A percentile compares a stretch with the other conserved stretches of the same genome.
These are phyloP conservation scores for Lutjanus campechanus DNA, from an alignment of 2,797 vertebrate genomes.

Conservation along the genomic window DNA sequence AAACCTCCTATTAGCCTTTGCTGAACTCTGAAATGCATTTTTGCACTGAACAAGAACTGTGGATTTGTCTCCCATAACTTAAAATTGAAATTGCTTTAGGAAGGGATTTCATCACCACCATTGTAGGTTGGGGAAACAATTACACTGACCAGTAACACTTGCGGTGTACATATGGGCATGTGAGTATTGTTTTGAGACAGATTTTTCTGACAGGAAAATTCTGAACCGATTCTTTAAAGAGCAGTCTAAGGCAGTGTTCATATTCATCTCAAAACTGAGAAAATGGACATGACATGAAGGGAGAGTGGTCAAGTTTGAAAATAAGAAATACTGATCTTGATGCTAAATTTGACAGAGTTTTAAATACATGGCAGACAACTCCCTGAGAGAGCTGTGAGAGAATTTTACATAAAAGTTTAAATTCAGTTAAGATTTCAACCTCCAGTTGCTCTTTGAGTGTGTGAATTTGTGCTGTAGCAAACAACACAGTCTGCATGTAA, in stretches of 20 bases:
- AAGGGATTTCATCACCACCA: neutral
- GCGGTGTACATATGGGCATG: no score
- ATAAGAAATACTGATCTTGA: neutral
- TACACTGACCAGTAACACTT: neutral
- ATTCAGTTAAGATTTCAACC: neutral
- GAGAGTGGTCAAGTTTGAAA: neutral
- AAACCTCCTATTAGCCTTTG: no score
- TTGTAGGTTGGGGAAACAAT: neutral
- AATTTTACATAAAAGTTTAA: neutral
- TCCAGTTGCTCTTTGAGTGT: conserved; percentile 2
- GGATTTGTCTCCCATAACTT: neutral
- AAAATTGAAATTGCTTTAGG: neutral
- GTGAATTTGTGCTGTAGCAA: neutral
- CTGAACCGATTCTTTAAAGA: neutral
- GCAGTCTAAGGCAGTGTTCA: neutral
- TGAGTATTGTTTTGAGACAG: no score
- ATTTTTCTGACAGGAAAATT: no score
- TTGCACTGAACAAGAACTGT: neutral
- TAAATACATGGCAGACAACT: neutral
- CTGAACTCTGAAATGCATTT: neutral
- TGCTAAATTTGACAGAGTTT: neutral
- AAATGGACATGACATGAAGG: neutral
- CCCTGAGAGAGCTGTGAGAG: neutral
- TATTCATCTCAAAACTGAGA: neutral
- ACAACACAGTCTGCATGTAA: conserved; percentile 19